Conservation (phyloP, 2,113 vertebrate genomes). For the Pseudois nayaur region DNA sequence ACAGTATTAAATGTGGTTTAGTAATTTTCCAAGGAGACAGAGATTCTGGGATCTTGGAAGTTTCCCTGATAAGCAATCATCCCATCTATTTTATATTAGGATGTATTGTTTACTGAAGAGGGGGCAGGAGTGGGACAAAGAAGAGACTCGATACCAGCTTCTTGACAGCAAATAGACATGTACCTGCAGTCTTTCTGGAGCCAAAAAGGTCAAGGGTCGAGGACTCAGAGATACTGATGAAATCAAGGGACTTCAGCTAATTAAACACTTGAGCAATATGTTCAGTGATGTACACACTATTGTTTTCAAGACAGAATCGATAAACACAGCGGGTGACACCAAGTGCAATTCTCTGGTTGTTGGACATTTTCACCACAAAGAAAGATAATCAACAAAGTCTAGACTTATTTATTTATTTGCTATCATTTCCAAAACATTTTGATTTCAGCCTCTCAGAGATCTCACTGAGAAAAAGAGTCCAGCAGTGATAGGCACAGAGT, state of each 20-base stretch:
- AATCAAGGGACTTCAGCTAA: slow-evolving; percentile 32
- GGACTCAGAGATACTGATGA: slow-evolving; percentile 43
- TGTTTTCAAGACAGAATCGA: neutral
- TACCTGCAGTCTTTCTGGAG: slow-evolving; percentile 67
- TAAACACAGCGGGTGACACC: neutral
- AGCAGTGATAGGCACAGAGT: neutral
- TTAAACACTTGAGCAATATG: slow-evolving; percentile 23
- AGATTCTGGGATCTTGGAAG: neutral
- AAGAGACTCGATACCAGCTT: neutral
- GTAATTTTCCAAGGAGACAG: slow-evolving; percentile 49
- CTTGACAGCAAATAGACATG: slow-evolving; percentile 35
- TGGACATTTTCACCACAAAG: neutral
- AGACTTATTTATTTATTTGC: neutral
- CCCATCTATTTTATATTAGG: slow-evolving; percentile 55
- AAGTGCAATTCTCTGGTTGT: neutral
- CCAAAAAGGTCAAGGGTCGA: slow-evolving; percentile 63
- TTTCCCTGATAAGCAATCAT: slow-evolving; percentile 50
- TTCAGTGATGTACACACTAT: neutral
- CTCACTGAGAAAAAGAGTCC: neutral
- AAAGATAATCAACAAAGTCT: neutral
- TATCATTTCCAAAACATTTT: neutral
- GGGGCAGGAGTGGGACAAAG: neutral
- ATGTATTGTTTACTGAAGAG: slow-evolving; percentile 19
- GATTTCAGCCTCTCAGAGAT: neutral
- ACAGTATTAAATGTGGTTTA: slow-evolving; percentile 16